Conservation (phyloP, 2,888 invertebrate species). For the Nephrotoma flavescens region DNA sequence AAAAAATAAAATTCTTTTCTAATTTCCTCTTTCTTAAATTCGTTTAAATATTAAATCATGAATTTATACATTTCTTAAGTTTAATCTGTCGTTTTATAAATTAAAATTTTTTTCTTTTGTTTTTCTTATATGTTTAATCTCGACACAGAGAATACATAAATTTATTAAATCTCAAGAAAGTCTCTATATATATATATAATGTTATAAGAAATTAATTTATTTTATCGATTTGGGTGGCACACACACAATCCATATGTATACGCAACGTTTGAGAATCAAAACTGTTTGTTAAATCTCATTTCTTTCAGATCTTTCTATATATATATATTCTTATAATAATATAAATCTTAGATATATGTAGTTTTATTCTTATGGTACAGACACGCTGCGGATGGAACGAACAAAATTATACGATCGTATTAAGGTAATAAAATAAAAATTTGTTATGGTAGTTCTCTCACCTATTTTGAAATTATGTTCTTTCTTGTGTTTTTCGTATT, state of each 20-base stretch:
- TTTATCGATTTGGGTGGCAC: conserved; percentile 4
- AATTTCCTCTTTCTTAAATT: not conserved
- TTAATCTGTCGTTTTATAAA: not conserved
- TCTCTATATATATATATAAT: not conserved
- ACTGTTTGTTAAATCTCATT: not conserved
- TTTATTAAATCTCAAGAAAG: not conserved
- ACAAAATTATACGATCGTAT: not conserved
- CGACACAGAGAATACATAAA: not conserved
- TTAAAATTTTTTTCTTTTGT: not conserved
- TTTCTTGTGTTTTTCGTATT: not conserved
- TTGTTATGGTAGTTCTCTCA: conserved; percentile 4
- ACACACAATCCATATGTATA: not conserved
- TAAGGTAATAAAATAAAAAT: not conserved
- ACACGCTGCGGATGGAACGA: not conserved
- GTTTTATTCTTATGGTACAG: not conserved
- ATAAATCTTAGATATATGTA: not conserved
- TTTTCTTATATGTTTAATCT: not conserved
- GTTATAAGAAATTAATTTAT: conserved; percentile 2
- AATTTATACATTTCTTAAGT: not conserved
- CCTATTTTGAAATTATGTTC: not conserved
- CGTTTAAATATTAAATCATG: not conserved
- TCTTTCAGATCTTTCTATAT: not conserved
- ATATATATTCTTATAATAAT: too few species aligned
- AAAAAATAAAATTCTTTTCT: not conserved
- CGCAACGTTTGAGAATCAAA: not conserved